Conservation (phyloP, 1,140 invertebrate species). For the Helicoverpa zea region DNA sequence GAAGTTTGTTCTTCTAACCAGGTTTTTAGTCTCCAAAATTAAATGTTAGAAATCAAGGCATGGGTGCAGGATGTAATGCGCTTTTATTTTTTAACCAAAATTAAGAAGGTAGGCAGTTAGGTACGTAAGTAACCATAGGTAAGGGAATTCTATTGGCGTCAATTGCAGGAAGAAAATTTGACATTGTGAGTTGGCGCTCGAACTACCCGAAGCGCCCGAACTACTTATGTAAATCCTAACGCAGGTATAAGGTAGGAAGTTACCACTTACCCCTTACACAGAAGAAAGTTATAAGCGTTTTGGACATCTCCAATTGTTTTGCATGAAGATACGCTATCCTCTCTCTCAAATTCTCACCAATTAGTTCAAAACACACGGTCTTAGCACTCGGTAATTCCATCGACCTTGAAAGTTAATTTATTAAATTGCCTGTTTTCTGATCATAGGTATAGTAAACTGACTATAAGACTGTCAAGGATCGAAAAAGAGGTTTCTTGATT, state of each 20-base stretch:
- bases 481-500: too few species aligned
- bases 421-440: background rate
- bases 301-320: conserved; percentile 62
- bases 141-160: too few species aligned
- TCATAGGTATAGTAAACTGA: too few species aligned
- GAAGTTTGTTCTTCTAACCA: background rate
- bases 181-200: too few species aligned
- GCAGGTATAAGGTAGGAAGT: background rate
- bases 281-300: conserved; percentile 70
- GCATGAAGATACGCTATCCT: conserved; percentile 59
- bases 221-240: too few species aligned
- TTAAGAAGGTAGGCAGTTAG: too few species aligned
- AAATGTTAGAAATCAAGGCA: too few species aligned
- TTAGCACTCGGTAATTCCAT: conserved; percentile 59
- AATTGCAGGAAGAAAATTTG: background rate
- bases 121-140: too few species aligned
- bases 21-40: background rate
- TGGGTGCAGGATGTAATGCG: too few species aligned
- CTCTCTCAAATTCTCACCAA: conserved; percentile 56
- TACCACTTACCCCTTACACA: background rate
- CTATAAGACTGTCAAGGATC: too few species aligned
- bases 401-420: conserved; percentile 48
- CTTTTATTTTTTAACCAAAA: background rate
- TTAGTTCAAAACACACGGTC: conserved; percentile 56
- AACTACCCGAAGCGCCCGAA: too few species aligned